Evolutionary conservation across 2,113 vertebrate genomes (phyloP).

Genomic region (Noctilio leporinus): DNA sequence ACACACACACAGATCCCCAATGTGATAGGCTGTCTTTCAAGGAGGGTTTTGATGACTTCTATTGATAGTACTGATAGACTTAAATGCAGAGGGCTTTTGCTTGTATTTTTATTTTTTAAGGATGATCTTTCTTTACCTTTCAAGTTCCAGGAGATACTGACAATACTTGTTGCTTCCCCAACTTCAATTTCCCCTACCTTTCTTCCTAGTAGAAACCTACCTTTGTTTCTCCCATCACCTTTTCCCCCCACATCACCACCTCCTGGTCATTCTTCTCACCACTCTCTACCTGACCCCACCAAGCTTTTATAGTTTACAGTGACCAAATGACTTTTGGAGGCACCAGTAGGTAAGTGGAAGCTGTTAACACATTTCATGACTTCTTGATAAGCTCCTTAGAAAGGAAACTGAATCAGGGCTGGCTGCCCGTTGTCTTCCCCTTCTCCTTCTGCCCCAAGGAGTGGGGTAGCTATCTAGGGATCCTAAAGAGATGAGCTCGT

Average conservation of each 20-base stretch:
- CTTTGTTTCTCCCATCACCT: neutral
- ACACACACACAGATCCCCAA: neutral
- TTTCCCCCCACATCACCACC: too few relatives aligned
- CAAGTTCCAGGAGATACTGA: neutral
- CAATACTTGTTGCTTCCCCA: neutral
- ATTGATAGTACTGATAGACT: neutral
- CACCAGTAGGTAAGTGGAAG: neutral
- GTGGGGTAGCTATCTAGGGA: neutral
- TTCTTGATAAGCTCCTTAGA: neutral
- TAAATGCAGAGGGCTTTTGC: neutral
- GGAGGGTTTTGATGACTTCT: neutral
- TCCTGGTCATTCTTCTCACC: neutral
- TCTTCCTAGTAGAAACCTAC: neutral
- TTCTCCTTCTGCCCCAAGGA: neutral
- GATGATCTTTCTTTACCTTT: neutral
- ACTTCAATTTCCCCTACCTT: neutral
- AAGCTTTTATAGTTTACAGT: too few relatives aligned
- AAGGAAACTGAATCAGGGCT: neutral
- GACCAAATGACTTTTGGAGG: neutral
- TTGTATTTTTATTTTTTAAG: neutral
- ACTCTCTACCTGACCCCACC: rapidly evolving
- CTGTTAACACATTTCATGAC: too few relatives aligned
- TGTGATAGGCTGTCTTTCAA: neutral
- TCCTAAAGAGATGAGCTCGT: neutral
- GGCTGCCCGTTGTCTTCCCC: neutral